Evolutionary conservation across 2,797 vertebrate genomes (phyloP).

Genomic region (Tokudaia tokunoshimensis): DNA sequence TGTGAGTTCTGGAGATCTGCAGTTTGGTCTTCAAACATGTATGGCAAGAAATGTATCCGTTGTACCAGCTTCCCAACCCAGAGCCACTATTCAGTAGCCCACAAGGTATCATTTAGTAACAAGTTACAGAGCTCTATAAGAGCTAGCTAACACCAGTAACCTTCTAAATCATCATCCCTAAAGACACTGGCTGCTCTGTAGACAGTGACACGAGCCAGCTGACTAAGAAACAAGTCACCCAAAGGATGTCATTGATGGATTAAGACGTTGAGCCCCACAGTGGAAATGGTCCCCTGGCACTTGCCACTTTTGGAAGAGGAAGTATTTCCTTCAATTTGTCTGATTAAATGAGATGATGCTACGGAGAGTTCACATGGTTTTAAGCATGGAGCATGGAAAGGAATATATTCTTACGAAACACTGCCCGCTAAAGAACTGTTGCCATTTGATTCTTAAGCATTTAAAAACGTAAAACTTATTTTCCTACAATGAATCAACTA

Average conservation of each 20-base stretch:
- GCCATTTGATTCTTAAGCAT: background rate
- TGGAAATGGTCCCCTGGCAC: background rate
- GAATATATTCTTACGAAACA: background rate
- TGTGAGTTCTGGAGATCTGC: background rate
- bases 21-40: background rate
- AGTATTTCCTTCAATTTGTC: background rate
- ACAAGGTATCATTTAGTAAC: constrained; percentile 2
- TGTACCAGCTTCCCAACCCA: background rate
- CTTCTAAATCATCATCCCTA: background rate
- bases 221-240: constrained; percentile 47
- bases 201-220: background rate
- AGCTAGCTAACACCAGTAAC: background rate
- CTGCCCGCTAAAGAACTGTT: background rate
- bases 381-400: background rate
- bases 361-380: background rate
- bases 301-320: background rate
- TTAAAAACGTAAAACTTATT: constrained; percentile 2
- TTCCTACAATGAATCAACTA: background rate
- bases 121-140: background rate
- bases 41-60: background rate
- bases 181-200: background rate
- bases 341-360: background rate
- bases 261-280: constrained; percentile 43
- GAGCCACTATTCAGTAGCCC: background rate
- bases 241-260: constrained; percentile 15